Percentiles rank a stretch among this genome's conserved stretches.
Evolutionary conservation across 2,113 vertebrate species (phyloP).

Genomic region (Dolichotis patagonum): DNA sequence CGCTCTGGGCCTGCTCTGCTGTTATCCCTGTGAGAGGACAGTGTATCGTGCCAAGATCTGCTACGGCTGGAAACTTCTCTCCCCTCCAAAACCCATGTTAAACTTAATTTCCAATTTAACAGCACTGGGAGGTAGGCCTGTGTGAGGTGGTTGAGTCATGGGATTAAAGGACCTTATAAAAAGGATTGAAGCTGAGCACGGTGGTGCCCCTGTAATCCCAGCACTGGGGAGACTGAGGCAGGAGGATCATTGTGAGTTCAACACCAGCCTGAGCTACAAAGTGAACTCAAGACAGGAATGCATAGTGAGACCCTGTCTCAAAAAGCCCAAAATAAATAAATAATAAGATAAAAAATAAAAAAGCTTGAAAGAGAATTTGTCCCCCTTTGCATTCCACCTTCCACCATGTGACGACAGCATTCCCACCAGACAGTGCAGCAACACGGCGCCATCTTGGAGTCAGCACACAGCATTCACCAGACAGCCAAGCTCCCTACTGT

Average conservation of each 20-base stretch:
- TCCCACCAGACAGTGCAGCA: no score
- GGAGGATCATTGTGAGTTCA: no score
- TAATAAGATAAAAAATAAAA: neutral
- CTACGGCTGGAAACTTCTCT: neutral
- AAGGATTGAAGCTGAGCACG: no score
- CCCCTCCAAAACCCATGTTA: neutral
- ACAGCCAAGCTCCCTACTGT: neutral
- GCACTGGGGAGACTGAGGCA: no score
- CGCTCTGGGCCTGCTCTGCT: neutral
- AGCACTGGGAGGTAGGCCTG: neutral
- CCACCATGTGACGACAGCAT: accelerated
- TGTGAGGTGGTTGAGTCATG: neutral
- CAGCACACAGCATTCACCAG: no score
- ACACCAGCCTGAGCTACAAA: no score
- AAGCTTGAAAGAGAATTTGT: neutral
- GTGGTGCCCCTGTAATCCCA: no score
- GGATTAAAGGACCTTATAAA: neutral
- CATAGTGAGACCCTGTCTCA: no score
- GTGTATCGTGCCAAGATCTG: neutral
- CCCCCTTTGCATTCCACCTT: neutral
- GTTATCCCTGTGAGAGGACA: neutral
- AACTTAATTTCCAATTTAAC: no score
- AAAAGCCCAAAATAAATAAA: no score
- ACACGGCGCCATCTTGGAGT: neutral
- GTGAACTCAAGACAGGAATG: no score